Evolutionary conservation across 2,797 vertebrate genomes (phyloP).

Genomic region (Buceros bicornis): DNA sequence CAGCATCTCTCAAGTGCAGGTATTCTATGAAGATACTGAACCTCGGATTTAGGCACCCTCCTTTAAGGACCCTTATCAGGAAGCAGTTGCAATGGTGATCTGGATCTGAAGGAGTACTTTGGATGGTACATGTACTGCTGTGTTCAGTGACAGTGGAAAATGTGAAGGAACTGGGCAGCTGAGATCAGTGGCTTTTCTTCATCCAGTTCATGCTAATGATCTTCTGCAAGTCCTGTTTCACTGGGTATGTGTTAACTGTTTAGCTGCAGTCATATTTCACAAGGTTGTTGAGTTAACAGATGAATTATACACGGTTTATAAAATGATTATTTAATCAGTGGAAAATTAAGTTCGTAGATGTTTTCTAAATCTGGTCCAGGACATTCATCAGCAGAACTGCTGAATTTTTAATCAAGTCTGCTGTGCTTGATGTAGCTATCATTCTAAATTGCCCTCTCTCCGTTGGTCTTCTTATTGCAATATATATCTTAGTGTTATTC

Average conservation of each 20-base stretch:
- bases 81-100: neutral
- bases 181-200: neutral
- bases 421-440: conserved; percentile 76
- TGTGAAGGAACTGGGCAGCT: neutral
- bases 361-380: conserved; percentile 82
- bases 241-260: conserved; percentile 73
- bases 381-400: conserved; percentile 82
- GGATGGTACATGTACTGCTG: neutral
- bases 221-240: conserved; percentile 33
- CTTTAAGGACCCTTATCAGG: neutral
- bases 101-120: neutral
- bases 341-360: conserved; percentile 83
- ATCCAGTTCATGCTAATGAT: neutral
- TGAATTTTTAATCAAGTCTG: conserved; percentile 84
- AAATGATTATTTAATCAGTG: conserved; percentile 85
- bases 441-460: conserved; percentile 77
- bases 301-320: conserved; percentile 83
- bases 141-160: neutral
- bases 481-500: conserved; percentile 50
- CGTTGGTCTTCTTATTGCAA: conserved; percentile 54
- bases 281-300: conserved; percentile 71
- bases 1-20: neutral
- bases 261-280: conserved; percentile 75
- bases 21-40: neutral
- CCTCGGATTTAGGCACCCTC: neutral